Conservation (phyloP, 2,888 invertebrate genomes). For the Trimorus sp. region DNA sequence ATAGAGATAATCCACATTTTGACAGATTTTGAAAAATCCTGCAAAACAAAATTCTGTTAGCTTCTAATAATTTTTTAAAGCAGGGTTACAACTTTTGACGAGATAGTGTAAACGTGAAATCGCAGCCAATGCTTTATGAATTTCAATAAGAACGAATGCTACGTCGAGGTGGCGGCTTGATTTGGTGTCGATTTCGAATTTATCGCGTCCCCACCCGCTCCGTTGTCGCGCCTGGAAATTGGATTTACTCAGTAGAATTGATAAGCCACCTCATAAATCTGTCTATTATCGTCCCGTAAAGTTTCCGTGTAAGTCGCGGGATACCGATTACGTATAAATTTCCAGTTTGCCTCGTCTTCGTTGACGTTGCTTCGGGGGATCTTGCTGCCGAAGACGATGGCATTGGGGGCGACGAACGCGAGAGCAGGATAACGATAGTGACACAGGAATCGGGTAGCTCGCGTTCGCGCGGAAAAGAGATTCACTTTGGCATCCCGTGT, state of each 20-base stretch:
- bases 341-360: conserved; percentile 63
- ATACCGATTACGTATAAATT: conserved; percentile 68
- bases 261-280: conserved; percentile 79
- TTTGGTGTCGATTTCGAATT: conserved; percentile 52
- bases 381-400: conserved; percentile 31
- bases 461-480: conserved; percentile 61
- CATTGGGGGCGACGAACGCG: conserved; percentile 4
- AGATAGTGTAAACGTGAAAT: conserved; percentile 45
- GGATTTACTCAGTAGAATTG: conserved; percentile 77
- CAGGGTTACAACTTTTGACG: conserved; percentile 36
- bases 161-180: conserved; percentile 33
- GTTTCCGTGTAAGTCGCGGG: conserved; percentile 72
- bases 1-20: too few species aligned
- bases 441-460: conserved; percentile 39
- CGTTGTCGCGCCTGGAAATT: conserved; percentile 76
- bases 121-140: conserved; percentile 57
- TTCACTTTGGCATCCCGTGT: conserved; percentile 62
- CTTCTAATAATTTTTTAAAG: too few species aligned
- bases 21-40: too few species aligned
- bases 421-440: conserved; percentile 24
- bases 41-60: too few species aligned
- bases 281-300: conserved; percentile 76
- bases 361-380: conserved; percentile 65
- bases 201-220: conserved; percentile 20
- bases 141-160: conserved; percentile 46